Evolutionary conservation across 2,797 vertebrate genomes (phyloP).

Genomic region (Rhinoraja longicauda): DNA sequence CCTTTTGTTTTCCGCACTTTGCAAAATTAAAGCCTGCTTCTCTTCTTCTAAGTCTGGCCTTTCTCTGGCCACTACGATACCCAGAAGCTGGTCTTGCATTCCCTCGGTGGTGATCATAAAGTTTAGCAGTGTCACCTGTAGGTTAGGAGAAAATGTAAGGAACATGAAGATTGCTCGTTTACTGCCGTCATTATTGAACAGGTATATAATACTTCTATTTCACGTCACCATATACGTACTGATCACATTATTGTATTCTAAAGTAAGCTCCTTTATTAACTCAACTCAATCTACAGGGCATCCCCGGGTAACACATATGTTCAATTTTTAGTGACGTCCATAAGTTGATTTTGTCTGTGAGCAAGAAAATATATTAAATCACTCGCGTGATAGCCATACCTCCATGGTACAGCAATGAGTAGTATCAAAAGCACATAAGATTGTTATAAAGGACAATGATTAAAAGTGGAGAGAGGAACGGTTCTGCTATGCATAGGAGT

Average conservation of each 20-base stretch:
- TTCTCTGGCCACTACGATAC: slow-evolving; percentile 81
- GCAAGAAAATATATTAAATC: too few species aligned
- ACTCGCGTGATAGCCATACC: too few species aligned
- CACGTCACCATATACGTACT: background rate
- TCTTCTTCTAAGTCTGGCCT: slow-evolving; percentile 83
- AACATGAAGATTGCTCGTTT: background rate
- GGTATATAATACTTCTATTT: background rate
- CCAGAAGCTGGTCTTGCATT: slow-evolving; percentile 83
- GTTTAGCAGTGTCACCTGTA: slow-evolving; percentile 78
- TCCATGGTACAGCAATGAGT: too few species aligned
- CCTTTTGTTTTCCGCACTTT: slow-evolving; percentile 87
- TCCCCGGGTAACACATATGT: too few species aligned
- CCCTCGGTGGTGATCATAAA: slow-evolving; percentile 87
- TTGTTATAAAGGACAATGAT: too few species aligned
- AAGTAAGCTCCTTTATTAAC: background rate
- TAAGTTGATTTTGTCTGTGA: too few species aligned
- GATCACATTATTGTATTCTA: background rate
- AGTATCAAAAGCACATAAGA: too few species aligned
- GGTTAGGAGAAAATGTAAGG: slow-evolving; percentile 38
- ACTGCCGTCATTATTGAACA: background rate
- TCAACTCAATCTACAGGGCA: background rate
- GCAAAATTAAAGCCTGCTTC: slow-evolving; percentile 78
- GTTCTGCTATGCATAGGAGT: too few species aligned
- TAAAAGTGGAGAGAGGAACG: too few species aligned
- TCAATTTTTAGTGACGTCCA: too few species aligned